Evolutionary conservation across 2,888 invertebrate genomes (phyloP).

Genomic region (Chalcosyrphus nemorum): DNA sequence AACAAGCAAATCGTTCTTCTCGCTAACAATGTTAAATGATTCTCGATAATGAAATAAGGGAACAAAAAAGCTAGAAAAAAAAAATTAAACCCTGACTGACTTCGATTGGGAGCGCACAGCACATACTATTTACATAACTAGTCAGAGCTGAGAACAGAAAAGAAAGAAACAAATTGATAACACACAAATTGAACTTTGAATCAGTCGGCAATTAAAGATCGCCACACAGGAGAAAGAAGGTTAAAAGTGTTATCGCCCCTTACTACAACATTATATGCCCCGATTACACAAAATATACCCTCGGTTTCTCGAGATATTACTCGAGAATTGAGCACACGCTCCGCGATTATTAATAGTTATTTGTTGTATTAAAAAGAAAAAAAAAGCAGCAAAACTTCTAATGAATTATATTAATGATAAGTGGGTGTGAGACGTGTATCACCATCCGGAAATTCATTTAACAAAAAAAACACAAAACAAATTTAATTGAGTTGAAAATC

Average conservation of each 20-base stretch:
- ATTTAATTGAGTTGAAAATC: too few species aligned
- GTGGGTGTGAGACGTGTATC: slow-evolving; percentile 29
- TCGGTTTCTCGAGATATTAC: not conserved
- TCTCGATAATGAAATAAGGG: not conserved
- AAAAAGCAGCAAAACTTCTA: too few species aligned
- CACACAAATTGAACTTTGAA: slow-evolving; percentile 34
- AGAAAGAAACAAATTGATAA: slow-evolving; percentile 37
- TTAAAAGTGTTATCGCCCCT: slow-evolving; percentile 41
- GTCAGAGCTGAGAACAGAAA: not conserved
- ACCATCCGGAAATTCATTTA: slow-evolving; percentile 24
- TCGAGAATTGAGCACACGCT: slow-evolving; percentile 7
- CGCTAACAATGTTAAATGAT: slow-evolving; percentile 24
- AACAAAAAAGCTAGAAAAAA: not conserved
- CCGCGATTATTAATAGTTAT: not conserved
- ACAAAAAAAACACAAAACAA: not conserved
- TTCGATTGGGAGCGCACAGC: slow-evolving; percentile 3
- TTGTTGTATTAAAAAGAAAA: not conserved
- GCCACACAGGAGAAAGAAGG: slow-evolving; percentile 15
- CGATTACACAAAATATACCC: slow-evolving; percentile 27
- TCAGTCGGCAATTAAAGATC: slow-evolving; percentile 29
- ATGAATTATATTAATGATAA: slow-evolving; percentile 24
- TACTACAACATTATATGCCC: slow-evolving; percentile 4
- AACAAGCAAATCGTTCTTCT: not conserved
- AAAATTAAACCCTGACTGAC: not conserved
- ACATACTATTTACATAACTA: slow-evolving; percentile 13